Evolutionary conservation across 1,140 invertebrate genomes (phyloP), one percentile per base, ranked within the genome.

Genomic region (Wasmannia auropunctata): DNA sequence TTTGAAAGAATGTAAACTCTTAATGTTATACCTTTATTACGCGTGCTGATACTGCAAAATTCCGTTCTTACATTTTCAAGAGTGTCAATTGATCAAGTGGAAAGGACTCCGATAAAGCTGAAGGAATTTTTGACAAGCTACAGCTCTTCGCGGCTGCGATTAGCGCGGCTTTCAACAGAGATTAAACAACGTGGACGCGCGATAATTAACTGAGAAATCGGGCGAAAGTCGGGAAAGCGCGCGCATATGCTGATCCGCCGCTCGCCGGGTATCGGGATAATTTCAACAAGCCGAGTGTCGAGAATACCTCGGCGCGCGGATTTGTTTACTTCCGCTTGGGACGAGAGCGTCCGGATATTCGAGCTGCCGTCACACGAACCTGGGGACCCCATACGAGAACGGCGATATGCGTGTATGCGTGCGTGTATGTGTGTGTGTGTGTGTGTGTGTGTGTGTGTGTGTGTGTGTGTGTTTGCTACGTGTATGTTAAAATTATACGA

Each of bases 171-270:
- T 87, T 88, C 75, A 62, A 75, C 70, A n/a, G 72, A 72, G 31
- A 76, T 74, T 11, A 46, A 74, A 87, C 60, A 88, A 83, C 46
- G 62, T 74, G 28, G 72, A 51, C 62, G 67, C 58, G 62, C 56
- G 84, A 91, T 90, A 91, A 91, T 88, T 90, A 87, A 85, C 56
- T 74, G 86, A 75, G 88, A 76, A 90, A 76, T 31, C 56, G 69
- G 69, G 75, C 86, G 88, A 90, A 90, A 90, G 86, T 89, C 69
- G 67, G 80, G 80, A 90, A 90, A 87, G 75, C 75, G 75, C 54
- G n/a, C n/a, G n/a, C n/a, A n/a, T n/a, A 74, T 22, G n/a, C 43
- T 79, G 58, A 90, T 87, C 58, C 87, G 58, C 87, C 80, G 85
- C 74, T 90, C 74, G 77, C 65, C 75, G 80, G 79, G 85, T 90